Evolutionary conservation across 2,797 vertebrate species (phyloP), one percentile per base, ranked within the genome.

Genomic region (Rhinatrema bivittatum): DNA sequence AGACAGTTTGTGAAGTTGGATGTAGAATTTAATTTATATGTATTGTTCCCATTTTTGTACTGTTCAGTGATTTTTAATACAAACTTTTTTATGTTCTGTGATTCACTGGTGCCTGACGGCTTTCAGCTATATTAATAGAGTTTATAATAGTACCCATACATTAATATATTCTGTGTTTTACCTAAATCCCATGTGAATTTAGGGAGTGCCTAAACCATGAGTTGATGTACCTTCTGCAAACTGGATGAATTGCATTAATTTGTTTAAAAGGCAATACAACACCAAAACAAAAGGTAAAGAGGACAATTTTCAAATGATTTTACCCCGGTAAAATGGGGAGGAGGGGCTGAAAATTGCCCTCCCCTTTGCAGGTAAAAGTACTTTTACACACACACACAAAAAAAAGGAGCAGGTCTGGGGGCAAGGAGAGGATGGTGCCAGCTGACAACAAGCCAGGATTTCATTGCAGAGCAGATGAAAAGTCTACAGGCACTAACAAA

Each of bases 21-120:
- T 20, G 21, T 33, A 60, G 70, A 74, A 76, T 82, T 79, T 82
- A 82, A 86, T 86, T 86, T 84, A 74, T 78, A 79, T 67, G 70
- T 81, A 86, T 84, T 83, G 76, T 79, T 82, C 79, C 53, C 80
- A 74, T 72, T 81, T 82, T 76, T 78, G 70, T 81, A 78, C 78
- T 71, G 70, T 70, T 85, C 80, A 82, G 72, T 84, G 80, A 68
- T 84, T 86, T 85, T 85, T 86, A 86, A 86, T 86, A 75, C 73
- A 85, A 84, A 84, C 80, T 86, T 86, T 84, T 86, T 85, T 80
- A 84, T 81, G 77, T 81, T 85, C 78, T 72, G 45, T 54, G 70
- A 77, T 48, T 74, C 68, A 78, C 29, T 81, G 67, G 63, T 78
- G 80, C 82, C 66, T 81, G 69, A 76, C 63, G 47, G 68, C 68